A percentile compares a stretch with the other conserved stretches of the same genome.
Conservation (phyloP, 2,797 vertebrate species). For the Hapalemur alaotrensis region DNA sequence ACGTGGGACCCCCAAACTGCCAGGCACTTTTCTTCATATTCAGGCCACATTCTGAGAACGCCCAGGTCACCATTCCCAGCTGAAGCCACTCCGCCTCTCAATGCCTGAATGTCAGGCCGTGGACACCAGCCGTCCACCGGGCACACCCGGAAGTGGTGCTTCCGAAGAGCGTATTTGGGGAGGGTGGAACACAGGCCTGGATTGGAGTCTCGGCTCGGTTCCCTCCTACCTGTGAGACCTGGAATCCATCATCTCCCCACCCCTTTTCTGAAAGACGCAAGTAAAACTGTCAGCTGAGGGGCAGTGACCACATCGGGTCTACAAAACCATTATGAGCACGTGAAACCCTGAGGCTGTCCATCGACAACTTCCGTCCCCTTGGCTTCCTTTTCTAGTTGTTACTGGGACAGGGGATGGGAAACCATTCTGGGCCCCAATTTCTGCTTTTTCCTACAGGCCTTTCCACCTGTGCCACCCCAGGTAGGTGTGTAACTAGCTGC, state of each 20-base stretch:
- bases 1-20: background rate
- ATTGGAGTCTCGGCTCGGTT: background rate
- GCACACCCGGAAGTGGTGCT: background rate
- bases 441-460: background rate
- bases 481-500: background rate
- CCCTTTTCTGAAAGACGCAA: background rate
- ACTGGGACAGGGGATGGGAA: background rate
- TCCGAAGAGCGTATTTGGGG: background rate
- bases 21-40: background rate
- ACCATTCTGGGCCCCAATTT: background rate
- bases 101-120: background rate
- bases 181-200: background rate
- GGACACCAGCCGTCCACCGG: too few species aligned
- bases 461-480: background rate
- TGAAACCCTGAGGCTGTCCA: background rate
- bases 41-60: background rate
- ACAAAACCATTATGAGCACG: background rate
- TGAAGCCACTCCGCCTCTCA: background rate
- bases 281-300: background rate
- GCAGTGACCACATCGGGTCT: accelerated
- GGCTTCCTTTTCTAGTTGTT: background rate
- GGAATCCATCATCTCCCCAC: background rate
- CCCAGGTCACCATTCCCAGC: background rate
- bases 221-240: background rate
- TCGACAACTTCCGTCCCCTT: accelerated